phyloP scores from a whole-genome alignment of 1,140 invertebrate genomes.

The Hypothenemus hampei region DNA sequence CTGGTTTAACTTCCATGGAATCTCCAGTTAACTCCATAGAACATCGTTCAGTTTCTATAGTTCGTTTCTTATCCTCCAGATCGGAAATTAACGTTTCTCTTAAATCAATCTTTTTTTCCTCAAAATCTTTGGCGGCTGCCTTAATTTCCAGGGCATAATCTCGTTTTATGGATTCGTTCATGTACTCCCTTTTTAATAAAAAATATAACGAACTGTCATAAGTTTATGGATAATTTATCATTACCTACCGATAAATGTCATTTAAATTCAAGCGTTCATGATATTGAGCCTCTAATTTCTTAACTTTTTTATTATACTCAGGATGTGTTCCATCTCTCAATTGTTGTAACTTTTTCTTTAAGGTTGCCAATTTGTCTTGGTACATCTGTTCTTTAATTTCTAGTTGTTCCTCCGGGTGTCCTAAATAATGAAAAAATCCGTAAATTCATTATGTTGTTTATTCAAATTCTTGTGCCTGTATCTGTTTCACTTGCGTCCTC shows the following conservation, averaged over 20 bases:
- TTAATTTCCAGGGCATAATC: slow-evolving; percentile 87
- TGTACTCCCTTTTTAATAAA: slow-evolving; percentile 74
- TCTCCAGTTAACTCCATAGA: slow-evolving; percentile 80
- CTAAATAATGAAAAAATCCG: slow-evolving; percentile 33
- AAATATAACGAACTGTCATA: not conserved
- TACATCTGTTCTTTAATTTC: slow-evolving; percentile 95
- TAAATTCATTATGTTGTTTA: not conserved
- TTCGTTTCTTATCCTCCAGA: slow-evolving; percentile 86
- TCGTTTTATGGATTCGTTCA: slow-evolving; percentile 78
- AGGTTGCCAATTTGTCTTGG: slow-evolving; percentile 82
- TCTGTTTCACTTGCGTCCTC: slow-evolving; percentile 89
- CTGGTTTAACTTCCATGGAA: slow-evolving; percentile 62
- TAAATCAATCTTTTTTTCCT: slow-evolving; percentile 91
- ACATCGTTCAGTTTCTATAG: slow-evolving; percentile 82
- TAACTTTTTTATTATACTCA: slow-evolving; percentile 77
- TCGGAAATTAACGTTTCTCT: slow-evolving; percentile 85
- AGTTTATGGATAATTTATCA: not conserved
- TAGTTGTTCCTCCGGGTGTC: slow-evolving; percentile 71
- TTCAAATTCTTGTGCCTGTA: slow-evolving; percentile 37
- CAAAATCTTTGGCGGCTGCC: slow-evolving; percentile 84
- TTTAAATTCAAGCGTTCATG: slow-evolving; percentile 77
- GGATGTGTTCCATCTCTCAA: slow-evolving; percentile 80
- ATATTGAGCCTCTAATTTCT: slow-evolving; percentile 75
- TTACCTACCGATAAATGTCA: slow-evolving; percentile 57
- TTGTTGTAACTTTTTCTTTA: slow-evolving; percentile 87